phyloP scores from a whole-genome alignment of 92 coral and sea anemone genomes.

The Porites rus region DNA sequence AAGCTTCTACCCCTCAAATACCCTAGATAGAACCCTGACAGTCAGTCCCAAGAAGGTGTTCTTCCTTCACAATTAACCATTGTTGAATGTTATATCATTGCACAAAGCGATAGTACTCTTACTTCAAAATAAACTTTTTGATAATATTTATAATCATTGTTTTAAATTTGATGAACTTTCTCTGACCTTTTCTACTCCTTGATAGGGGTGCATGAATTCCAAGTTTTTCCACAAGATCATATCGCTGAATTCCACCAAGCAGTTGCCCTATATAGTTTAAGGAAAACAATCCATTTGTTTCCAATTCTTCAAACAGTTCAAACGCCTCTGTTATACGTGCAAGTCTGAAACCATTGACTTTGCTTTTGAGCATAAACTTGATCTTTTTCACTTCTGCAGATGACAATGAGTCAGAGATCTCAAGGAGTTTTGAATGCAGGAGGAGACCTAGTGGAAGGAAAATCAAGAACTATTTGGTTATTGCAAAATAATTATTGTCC shows the following conservation, averaged over 20 bases:
- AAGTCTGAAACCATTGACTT: conserved; percentile 2
- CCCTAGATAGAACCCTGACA: too few relatives aligned
- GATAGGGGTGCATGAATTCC: not conserved
- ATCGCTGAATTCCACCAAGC: conserved; percentile 9
- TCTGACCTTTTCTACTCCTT: not conserved
- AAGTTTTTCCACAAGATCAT: conserved; percentile 33
- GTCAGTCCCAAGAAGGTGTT: too few relatives aligned
- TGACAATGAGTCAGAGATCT: conserved; percentile 29
- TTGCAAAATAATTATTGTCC: too few relatives aligned
- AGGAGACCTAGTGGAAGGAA: not conserved
- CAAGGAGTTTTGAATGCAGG: not conserved
- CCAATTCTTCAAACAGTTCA: conserved; percentile 31
- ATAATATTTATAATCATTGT: not conserved
- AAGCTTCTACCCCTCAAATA: too few relatives aligned
- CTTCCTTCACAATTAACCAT: too few relatives aligned
- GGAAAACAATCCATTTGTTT: not conserved
- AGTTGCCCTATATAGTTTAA: conserved; percentile 2
- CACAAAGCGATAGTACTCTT: too few relatives aligned
- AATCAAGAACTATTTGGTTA: too few relatives aligned
- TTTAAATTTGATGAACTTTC: not conserved
- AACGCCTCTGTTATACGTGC: not conserved
- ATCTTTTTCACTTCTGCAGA: conserved; percentile 1
- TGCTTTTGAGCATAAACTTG: conserved; percentile 9
- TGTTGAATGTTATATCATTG: too few relatives aligned
- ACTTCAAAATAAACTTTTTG: too few relatives aligned